Percentiles rank a stretch among this genome's conserved stretches.
Evolutionary conservation across 2,113 vertebrate genomes (phyloP).

Genomic region (Dicrurus megarhynchus): DNA sequence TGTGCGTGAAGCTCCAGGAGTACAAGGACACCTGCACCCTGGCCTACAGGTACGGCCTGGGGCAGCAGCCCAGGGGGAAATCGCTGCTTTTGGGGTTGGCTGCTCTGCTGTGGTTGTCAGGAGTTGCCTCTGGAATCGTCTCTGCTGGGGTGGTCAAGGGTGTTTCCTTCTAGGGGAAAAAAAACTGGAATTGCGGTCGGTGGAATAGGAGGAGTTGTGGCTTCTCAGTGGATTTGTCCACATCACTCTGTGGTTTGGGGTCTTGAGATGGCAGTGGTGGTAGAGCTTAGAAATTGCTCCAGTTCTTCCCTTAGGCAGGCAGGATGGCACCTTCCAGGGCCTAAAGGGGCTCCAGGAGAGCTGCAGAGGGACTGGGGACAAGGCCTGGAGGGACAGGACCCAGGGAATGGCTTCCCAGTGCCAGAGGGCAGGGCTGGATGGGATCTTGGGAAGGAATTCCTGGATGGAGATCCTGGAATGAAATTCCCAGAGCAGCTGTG

Average conservation of each 20-base stretch:
- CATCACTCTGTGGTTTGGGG: not conserved
- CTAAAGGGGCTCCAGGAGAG: not conserved
- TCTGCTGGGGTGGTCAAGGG: not conserved
- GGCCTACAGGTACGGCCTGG: constrained; percentile 87
- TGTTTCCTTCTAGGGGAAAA: not conserved
- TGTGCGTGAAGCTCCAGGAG: constrained; percentile 96
- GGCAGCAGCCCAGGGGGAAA: rapidly evolving
- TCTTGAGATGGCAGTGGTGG: not conserved
- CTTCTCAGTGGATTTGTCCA: not conserved
- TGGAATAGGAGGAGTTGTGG: not conserved
- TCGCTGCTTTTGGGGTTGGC: rapidly evolving
- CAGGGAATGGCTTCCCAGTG: not conserved
- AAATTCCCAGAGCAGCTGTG: not conserved
- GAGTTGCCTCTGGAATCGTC: not conserved
- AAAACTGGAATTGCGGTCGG: rapidly evolving
- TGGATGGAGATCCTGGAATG: not conserved
- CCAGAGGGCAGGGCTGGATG: not conserved
- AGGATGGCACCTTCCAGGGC: not conserved
- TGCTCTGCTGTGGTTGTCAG: rapidly evolving
- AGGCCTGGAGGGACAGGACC: not conserved
- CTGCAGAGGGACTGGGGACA: not conserved
- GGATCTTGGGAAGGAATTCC: not conserved
- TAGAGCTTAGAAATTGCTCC: not conserved
- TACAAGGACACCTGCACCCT: constrained; percentile 93
- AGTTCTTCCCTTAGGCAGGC: not conserved